Evolutionary conservation across 2,113 vertebrate genomes (phyloP).

Genomic region (Thalassoma bifasciatum): DNA sequence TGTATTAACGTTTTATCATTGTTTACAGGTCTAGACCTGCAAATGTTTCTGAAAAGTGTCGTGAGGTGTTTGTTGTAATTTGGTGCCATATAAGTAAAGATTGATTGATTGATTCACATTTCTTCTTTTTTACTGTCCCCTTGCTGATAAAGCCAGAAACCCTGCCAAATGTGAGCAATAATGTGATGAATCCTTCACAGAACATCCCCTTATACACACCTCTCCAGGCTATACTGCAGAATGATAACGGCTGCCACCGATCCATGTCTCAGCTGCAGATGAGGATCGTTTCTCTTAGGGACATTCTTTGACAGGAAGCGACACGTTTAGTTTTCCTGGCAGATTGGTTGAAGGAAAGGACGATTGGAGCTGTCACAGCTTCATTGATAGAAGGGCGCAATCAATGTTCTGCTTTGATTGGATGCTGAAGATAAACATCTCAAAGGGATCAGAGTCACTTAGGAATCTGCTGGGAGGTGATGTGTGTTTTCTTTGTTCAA

Average conservation of each 20-base stretch:
- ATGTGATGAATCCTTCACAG: background rate
- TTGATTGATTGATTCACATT: too few relatives aligned
- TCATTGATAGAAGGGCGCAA: slow-evolving; percentile 58
- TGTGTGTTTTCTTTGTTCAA: slow-evolving; percentile 13
- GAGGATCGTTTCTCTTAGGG: slow-evolving; percentile 25
- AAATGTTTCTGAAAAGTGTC: too few relatives aligned
- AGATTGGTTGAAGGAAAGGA: slow-evolving; percentile 50
- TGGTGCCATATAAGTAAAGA: too few relatives aligned
- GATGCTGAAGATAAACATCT: slow-evolving; percentile 68
- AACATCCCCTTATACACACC: slow-evolving; percentile 5
- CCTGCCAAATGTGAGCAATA: background rate
- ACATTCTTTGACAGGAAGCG: slow-evolving; percentile 54
- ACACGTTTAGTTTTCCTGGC: slow-evolving; percentile 47
- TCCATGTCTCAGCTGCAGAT: slow-evolving; percentile 27
- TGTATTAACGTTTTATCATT: too few relatives aligned
- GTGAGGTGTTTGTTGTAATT: too few relatives aligned
- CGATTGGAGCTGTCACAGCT: slow-evolving; percentile 60
- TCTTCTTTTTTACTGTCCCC: background rate
- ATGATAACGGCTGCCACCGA: slow-evolving; percentile 14
- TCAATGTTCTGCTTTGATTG: slow-evolving; percentile 69
- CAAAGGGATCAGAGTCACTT: slow-evolving; percentile 54
- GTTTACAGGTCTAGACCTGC: too few relatives aligned
- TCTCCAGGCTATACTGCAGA: slow-evolving; percentile 15
- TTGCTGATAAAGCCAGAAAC: background rate
- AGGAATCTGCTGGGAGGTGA: slow-evolving; percentile 30